phyloP scores from a whole-genome alignment of 2,113 vertebrate genomes.

The Camelus dromedarius region DNA sequence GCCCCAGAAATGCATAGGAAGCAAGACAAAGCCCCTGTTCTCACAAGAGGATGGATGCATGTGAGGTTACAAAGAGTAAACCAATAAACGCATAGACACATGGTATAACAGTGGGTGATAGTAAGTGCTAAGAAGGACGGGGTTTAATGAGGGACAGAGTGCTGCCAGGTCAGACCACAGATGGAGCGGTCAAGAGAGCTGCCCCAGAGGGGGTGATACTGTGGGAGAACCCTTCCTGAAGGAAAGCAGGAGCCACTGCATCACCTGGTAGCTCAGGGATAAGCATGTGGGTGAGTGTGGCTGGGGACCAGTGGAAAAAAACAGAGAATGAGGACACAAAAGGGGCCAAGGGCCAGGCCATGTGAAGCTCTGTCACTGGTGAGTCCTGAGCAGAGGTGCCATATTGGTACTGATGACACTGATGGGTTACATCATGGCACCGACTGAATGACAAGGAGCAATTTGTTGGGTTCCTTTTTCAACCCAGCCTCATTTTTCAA shows the following conservation, averaged over 20 bases:
- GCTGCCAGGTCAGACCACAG: rapidly evolving
- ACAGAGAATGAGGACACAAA: too few species aligned
- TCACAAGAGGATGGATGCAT: not conserved
- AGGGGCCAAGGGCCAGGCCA: too few species aligned
- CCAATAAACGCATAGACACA: rapidly evolving
- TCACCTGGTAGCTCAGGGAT: not conserved
- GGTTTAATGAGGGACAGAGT: rapidly evolving
- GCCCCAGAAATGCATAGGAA: too few species aligned
- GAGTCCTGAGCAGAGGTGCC: not conserved
- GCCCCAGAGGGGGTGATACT: not conserved
- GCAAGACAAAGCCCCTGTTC: not conserved
- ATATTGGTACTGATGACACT: rapidly evolving
- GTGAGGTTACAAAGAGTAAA: rapidly evolving
- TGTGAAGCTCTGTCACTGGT: rapidly evolving
- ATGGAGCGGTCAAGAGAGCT: too few species aligned
- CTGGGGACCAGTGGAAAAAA: not conserved
- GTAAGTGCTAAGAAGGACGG: not conserved
- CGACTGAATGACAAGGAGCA: rapidly evolving
- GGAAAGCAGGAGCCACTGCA: not conserved
- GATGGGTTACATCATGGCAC: rapidly evolving
- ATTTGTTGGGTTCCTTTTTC: not conserved
- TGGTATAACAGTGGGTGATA: rapidly evolving
- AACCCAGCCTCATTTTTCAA: not conserved
- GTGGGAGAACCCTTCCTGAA: not conserved
- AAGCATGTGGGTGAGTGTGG: rapidly evolving